A percentile compares a stretch with the other conserved stretches of the same genome.
phyloP scores from a whole-genome alignment of 2,113 vertebrate genomes.

The Donacobius atricapilla region DNA sequence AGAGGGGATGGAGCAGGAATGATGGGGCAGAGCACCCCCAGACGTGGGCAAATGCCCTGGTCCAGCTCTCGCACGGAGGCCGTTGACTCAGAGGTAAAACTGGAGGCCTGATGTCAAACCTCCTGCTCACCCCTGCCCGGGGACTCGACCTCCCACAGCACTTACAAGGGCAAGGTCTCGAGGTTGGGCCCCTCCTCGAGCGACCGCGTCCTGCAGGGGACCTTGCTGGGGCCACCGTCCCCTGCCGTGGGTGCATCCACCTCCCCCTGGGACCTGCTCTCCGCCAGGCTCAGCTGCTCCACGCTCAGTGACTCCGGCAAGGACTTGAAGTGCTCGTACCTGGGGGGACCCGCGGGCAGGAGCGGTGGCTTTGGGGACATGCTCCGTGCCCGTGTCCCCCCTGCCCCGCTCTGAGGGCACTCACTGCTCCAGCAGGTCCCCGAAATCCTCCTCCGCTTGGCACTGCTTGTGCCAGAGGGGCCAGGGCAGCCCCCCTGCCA shows the following conservation, averaged over 20 bases:
- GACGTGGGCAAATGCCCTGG: rapidly evolving
- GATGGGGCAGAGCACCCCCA: not conserved
- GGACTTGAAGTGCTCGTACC: slow-evolving; percentile 74
- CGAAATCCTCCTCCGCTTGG: slow-evolving; percentile 61
- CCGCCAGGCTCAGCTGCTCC: slow-evolving; percentile 7
- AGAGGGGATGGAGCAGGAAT: not conserved
- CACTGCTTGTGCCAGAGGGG: slow-evolving; percentile 50
- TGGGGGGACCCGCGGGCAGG: not conserved
- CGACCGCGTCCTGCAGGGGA: not conserved
- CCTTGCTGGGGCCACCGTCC: not conserved
- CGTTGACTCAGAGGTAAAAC: not conserved
- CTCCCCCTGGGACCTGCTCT: not conserved
- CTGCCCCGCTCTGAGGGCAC: not conserved
- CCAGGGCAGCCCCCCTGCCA: not conserved
- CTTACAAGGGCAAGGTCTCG: slow-evolving; percentile 60
- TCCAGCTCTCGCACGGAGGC: rapidly evolving
- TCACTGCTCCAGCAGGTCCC: slow-evolving; percentile 74
- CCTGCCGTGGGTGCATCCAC: not conserved
- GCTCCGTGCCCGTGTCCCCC: rapidly evolving
- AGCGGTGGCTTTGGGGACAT: rapidly evolving
- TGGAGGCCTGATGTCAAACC: not conserved
- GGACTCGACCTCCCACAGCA: not conserved
- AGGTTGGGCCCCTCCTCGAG: not conserved
- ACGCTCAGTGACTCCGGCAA: slow-evolving; percentile 59
- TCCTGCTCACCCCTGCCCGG: rapidly evolving